A percentile compares a stretch with the other conserved stretches of the same genome.
phyloP scores from a whole-genome alignment of 2,888 invertebrate genomes.

The Diadromus collaris region DNA sequence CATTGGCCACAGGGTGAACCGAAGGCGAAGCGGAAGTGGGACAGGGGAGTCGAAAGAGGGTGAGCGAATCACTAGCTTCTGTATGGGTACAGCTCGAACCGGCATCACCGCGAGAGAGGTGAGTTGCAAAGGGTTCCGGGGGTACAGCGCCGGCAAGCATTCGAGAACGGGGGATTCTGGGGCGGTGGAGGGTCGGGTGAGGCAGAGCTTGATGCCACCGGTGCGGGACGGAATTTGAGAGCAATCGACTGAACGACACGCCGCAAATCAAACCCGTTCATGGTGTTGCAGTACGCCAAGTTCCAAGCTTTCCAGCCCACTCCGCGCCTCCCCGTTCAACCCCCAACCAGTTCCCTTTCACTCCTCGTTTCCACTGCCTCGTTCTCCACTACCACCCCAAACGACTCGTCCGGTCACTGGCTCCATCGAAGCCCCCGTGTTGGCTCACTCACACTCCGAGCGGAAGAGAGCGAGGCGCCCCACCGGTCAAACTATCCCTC shows the following conservation, averaged over 20 bases:
- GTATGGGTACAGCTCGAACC: conserved; percentile 26
- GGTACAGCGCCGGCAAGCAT: conserved; percentile 35
- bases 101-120: conserved; percentile 26
- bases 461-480: neutral
- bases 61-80: conserved; percentile 25
- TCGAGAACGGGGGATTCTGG: conserved; percentile 52
- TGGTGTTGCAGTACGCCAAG: conserved; percentile 63
- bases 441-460: neutral
- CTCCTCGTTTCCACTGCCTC: conserved; percentile 55
- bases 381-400: conserved; percentile 48
- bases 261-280: conserved; percentile 78
- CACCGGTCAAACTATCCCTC: conserved; percentile 50
- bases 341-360: conserved; percentile 47
- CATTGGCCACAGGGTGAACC: conserved; percentile 40
- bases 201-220: conserved; percentile 68
- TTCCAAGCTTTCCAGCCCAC: conserved; percentile 29
- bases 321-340: conserved; percentile 9
- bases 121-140: conserved; percentile 23
- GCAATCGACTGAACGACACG: conserved; percentile 79
- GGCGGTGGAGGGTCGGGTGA: neutral
- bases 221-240: conserved; percentile 77
- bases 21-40: conserved; percentile 24
- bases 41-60: conserved; percentile 7
- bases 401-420: conserved; percentile 57
- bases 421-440: conserved; percentile 44